Percentiles rank a stretch among this genome's conserved stretches.
Conservation (phyloP, 2,888 invertebrate genomes). For the Lithophane socia region DNA sequence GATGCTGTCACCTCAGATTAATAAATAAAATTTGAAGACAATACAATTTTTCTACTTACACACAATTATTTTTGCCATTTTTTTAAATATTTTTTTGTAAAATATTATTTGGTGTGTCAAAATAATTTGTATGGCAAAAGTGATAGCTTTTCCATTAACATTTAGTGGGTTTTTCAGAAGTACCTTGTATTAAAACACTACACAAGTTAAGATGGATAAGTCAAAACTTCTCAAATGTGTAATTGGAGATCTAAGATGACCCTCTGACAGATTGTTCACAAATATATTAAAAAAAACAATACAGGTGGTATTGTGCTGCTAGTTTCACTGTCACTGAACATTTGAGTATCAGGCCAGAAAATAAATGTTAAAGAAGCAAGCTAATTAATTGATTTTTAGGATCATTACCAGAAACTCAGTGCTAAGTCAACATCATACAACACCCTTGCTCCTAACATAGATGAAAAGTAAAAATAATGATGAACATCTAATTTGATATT, state of each 20-base stretch:
- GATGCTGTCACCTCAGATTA: neutral
- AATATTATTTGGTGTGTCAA: neutral
- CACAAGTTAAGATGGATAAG: neutral
- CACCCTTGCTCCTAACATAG: neutral
- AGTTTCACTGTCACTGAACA: neutral
- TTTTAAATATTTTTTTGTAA: neutral
- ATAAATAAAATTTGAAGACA: neutral
- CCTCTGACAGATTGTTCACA: neutral
- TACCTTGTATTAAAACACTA: neutral
- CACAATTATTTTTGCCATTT: neutral
- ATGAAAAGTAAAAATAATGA: slow-evolving; percentile 7
- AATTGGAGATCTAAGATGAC: neutral
- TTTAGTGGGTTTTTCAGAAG: neutral
- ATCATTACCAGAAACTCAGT: neutral
- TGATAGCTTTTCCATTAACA: neutral
- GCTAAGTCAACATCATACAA: neutral
- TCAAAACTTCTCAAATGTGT: neutral
- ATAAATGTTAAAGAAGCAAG: neutral
- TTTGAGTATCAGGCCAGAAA: neutral
- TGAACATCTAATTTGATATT: slow-evolving; percentile 13
- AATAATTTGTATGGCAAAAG: neutral
- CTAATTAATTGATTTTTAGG: neutral
- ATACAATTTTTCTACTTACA: neutral
- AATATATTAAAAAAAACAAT: neutral
- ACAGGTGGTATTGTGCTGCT: neutral